Conservation (phyloP, 2,888 invertebrate species). For the Leistus spinibarbis region DNA sequence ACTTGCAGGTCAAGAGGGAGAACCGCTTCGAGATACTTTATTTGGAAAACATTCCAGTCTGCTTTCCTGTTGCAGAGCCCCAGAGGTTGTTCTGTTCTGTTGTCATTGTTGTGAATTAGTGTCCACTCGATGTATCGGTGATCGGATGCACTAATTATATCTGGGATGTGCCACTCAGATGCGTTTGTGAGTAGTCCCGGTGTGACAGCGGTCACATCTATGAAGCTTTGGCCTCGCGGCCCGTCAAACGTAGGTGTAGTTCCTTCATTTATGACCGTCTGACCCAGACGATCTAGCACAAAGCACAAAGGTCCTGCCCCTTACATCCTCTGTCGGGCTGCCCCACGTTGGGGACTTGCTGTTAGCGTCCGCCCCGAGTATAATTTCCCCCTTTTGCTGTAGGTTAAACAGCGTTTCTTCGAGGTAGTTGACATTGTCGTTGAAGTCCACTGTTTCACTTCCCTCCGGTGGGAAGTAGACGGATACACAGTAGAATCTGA, state of each 20-base stretch:
- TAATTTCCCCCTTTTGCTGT: not conserved
- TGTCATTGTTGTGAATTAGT: not conserved
- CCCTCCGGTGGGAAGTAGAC: too few relatives aligned
- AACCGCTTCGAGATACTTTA: not conserved
- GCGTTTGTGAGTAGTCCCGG: not conserved
- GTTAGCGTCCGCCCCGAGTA: constrained; percentile 13
- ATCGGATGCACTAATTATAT: constrained; percentile 3
- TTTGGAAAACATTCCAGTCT: not conserved
- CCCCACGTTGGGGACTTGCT: constrained; percentile 19
- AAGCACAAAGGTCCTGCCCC: not conserved
- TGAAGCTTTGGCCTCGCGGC: constrained; percentile 7
- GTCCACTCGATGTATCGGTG: constrained; percentile 1
- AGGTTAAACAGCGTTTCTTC: not conserved
- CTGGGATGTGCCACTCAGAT: constrained; percentile 8
- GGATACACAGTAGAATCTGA: too few relatives aligned
- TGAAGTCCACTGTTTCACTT: not conserved
- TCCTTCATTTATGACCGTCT: not conserved
- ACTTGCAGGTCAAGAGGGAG: not conserved
- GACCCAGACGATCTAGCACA: not conserved
- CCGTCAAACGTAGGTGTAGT: constrained; percentile 9
- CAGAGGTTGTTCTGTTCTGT: not conserved
- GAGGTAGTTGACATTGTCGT: not conserved
- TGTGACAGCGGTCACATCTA: constrained; percentile 8
- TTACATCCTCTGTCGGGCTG: not conserved
- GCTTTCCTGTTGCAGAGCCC: constrained; percentile 14